A percentile compares a stretch with the other conserved stretches of the same genome.
Evolutionary conservation across 2,797 vertebrate species (phyloP).

Genomic region (Takifugu ocellatus): DNA sequence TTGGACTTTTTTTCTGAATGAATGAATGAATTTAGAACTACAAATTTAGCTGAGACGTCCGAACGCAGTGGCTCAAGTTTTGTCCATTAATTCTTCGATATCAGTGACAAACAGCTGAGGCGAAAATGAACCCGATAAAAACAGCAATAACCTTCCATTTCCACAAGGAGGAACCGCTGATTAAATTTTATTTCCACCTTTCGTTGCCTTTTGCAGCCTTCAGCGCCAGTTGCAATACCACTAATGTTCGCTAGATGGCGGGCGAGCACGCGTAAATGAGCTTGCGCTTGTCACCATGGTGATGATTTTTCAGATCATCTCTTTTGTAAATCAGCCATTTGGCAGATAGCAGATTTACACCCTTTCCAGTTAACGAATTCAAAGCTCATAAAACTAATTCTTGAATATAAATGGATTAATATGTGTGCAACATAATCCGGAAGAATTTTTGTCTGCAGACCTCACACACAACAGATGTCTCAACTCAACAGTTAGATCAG

Average conservation of each 20-base stretch:
- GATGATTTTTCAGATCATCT: slow-evolving; percentile 6
- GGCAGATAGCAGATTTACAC: slow-evolving; percentile 18
- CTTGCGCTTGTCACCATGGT: neutral
- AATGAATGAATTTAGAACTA: too few species aligned
- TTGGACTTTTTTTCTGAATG: neutral
- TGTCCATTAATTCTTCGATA: slow-evolving; percentile 8
- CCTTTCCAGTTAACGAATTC: neutral
- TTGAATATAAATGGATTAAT: too few species aligned
- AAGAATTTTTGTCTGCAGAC: too few species aligned
- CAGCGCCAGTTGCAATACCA: slow-evolving; percentile 2
- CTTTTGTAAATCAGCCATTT: slow-evolving; percentile 12
- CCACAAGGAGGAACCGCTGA: slow-evolving; percentile 58
- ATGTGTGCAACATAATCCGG: neutral
- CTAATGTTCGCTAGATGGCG: slow-evolving; percentile 42
- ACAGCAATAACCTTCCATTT: slow-evolving; percentile 36
- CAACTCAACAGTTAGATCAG: slow-evolving; percentile 8
- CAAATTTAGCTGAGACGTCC: neutral
- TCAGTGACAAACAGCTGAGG: neutral
- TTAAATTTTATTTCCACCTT: slow-evolving; percentile 10
- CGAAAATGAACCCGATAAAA: slow-evolving; percentile 5
- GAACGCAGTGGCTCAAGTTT: neutral
- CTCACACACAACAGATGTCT: too few species aligned
- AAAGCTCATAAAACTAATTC: too few species aligned
- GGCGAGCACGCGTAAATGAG: slow-evolving; percentile 6
- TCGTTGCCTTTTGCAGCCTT: neutral